These are phyloP conservation scores for Gallinago stenura DNA, from an alignment of 2,797 vertebrate genomes.

Conservation along the genomic window DNA sequence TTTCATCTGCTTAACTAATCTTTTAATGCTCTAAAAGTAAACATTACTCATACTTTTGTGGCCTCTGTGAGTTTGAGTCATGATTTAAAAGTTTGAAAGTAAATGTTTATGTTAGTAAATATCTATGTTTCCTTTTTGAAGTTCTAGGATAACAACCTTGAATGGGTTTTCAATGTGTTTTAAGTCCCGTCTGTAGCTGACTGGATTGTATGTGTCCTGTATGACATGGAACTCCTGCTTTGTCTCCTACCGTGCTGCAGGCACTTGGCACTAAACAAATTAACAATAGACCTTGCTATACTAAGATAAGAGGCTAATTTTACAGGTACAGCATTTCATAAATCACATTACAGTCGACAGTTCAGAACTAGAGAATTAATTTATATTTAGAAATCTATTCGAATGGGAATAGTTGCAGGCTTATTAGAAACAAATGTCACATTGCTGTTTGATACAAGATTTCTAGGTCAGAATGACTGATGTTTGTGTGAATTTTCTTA, in stretches of 20 bases:
- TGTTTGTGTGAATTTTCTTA: conserved; percentile 13
- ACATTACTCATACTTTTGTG: neutral
- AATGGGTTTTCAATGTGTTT: neutral
- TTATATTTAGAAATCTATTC: conserved; percentile 52
- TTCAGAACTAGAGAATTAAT: conserved; percentile 49
- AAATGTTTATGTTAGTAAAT: neutral
- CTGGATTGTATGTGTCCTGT: neutral
- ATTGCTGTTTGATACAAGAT: conserved; percentile 38
- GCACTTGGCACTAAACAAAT: conserved; percentile 19
- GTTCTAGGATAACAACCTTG: neutral
- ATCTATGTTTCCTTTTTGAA: neutral
- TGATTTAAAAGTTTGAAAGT: neutral
- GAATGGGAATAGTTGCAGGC: conserved; percentile 39
- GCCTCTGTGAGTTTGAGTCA: neutral
- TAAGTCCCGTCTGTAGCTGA: neutral
- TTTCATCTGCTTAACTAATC: conserved; percentile 2
- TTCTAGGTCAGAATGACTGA: conserved; percentile 52
- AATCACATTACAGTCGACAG: conserved; percentile 33
- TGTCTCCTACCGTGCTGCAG: neutral
- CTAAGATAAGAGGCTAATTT: conserved; percentile 56
- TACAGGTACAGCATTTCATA: conserved; percentile 46
- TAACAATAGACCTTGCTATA: conserved; percentile 10
- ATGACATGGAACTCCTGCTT: neutral
- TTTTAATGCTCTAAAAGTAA: conserved; percentile 21
- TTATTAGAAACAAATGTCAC: conserved; percentile 50